Evolutionary conservation across 2,797 vertebrate species (phyloP).

Genomic region (Macropus fuliginosus): DNA sequence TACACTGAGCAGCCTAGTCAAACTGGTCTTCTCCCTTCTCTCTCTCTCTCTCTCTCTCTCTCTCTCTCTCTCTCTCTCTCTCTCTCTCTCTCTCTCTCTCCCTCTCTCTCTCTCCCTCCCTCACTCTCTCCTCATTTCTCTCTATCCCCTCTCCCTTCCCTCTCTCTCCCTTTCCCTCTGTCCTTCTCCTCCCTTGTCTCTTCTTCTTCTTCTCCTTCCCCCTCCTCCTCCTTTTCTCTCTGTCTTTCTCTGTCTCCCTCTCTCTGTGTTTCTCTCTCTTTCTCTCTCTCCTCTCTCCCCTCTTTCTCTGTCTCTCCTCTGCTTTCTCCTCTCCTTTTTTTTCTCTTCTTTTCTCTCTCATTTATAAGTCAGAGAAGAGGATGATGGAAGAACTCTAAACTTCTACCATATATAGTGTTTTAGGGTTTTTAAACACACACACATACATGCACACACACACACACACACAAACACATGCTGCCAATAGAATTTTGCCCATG

Average conservation of each 20-base stretch:
- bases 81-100: neutral
- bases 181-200: too few species aligned
- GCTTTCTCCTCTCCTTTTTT: neutral
- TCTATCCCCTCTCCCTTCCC: neutral
- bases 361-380: neutral
- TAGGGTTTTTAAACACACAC: neutral
- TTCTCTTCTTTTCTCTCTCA: neutral
- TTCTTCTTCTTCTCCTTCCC: too few species aligned
- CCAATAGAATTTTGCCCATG: neutral
- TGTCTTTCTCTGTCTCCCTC: neutral
- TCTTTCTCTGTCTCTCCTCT: too few species aligned
- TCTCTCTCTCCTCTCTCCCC: too few species aligned
- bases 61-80: neutral
- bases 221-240: neutral
- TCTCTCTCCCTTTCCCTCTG: neutral
- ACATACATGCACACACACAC: neutral
- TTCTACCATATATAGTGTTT: neutral
- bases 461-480: too few species aligned
- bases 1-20: neutral
- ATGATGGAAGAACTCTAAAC: neutral
- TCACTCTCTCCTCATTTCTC: neutral
- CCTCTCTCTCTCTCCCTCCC: neutral
- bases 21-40: neutral
- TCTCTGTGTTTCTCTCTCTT: too few species aligned
- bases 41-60: neutral